phyloP scores from a whole-genome alignment of 1,140 invertebrate species.

The Nephotettix cincticeps region DNA sequence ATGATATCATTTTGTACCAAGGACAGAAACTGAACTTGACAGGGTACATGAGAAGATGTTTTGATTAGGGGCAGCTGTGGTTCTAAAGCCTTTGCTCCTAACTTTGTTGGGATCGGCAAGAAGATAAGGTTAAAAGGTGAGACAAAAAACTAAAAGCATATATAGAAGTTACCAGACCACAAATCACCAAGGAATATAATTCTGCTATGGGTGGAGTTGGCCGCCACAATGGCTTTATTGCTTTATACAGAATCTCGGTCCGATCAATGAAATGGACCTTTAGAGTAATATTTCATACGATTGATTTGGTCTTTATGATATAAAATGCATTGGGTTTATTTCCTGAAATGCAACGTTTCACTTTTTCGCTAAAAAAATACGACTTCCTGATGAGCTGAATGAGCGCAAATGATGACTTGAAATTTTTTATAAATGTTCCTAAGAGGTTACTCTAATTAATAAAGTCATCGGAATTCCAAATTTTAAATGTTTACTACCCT shows the following conservation, averaged over 20 bases:
- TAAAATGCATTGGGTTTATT: no score
- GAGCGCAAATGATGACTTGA: no score
- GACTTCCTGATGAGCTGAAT: no score
- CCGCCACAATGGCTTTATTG: constrained; percentile 37
- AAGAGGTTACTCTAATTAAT: no score
- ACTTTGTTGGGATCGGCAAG: constrained; percentile 32
- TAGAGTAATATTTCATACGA: constrained; percentile 41
- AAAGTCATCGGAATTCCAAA: no score
- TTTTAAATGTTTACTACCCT: no score
- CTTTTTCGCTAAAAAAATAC: no score
- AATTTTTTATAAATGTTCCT: no score
- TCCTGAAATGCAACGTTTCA: no score
- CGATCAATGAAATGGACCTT: constrained; percentile 44
- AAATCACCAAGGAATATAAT: constrained; percentile 46
- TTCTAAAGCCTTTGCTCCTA: constrained; percentile 36
- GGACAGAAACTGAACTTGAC: constrained; percentile 39
- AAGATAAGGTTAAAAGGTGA: constrained; percentile 38
- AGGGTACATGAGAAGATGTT: constrained; percentile 31
- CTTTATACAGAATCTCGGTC: constrained; percentile 38
- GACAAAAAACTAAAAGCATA: constrained; percentile 44
- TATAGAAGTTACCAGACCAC: constrained; percentile 42
- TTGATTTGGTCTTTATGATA: no score
- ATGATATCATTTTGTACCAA: constrained; percentile 42
- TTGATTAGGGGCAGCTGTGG: constrained; percentile 36
- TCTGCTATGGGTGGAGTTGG: constrained; percentile 49